Conservation (phyloP, 2,888 invertebrate genomes). For the Amphimallon solstitiale region DNA sequence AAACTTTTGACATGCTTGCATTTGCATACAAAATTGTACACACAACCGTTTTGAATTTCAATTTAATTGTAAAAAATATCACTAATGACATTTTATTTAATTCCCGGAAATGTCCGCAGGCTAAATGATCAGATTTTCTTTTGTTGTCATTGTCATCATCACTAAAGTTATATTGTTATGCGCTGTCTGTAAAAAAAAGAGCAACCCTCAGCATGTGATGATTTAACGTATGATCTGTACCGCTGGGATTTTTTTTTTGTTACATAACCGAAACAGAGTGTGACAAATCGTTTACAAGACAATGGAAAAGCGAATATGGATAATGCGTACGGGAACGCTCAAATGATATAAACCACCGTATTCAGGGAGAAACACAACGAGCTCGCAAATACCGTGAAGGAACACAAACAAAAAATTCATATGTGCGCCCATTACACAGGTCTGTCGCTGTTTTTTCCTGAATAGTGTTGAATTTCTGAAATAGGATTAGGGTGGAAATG, state of each 20-base stretch:
- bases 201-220: background rate
- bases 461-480: no score
- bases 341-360: background rate
- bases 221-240: background rate
- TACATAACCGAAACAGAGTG: background rate
- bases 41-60: no score
- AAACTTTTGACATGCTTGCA: no score
- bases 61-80: no score
- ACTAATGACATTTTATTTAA: no score
- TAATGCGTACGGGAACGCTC: background rate
- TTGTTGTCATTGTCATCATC: background rate
- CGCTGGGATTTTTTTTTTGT: slow-evolving; percentile 2
- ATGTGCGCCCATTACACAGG: no score
- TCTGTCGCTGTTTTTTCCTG: no score
- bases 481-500: no score
- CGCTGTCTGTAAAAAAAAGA: background rate
- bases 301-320: slow-evolving; percentile 1
- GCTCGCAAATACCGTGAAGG: background rate
- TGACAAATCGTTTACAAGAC: slow-evolving; percentile 8
- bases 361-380: background rate
- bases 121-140: no score
- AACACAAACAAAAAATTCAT: background rate
- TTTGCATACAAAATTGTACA: no score
- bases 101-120: no score
- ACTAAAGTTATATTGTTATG: background rate